These are phyloP conservation scores for Leptothorax acervorum DNA, from an alignment of 2,888 invertebrate species.

Conservation along the genomic window DNA sequence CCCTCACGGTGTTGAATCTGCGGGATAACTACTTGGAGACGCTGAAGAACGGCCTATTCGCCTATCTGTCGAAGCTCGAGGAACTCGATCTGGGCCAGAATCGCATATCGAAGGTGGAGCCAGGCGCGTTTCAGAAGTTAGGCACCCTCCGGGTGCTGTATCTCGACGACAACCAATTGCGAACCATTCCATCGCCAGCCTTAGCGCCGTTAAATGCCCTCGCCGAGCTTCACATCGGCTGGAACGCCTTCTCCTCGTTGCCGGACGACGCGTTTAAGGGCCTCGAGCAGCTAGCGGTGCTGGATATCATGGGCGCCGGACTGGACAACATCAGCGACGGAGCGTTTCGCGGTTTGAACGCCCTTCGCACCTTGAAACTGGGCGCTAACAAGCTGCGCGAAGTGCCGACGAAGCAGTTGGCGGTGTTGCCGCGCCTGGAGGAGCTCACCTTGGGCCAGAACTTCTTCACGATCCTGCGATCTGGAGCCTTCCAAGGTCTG, in stretches of 20 bases:
- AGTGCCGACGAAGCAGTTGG: constrained; percentile 92
- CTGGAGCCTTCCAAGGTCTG: constrained; percentile 92
- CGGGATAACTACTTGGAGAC: constrained; percentile 94
- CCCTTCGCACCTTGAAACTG: constrained; percentile 92
- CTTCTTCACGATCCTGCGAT: constrained; percentile 90
- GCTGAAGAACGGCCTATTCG: constrained; percentile 91
- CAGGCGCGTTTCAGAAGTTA: constrained; percentile 92
- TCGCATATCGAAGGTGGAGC: constrained; percentile 92
- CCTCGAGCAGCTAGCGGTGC: constrained; percentile 90
- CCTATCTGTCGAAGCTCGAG: constrained; percentile 91
- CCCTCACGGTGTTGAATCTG: constrained; percentile 92
- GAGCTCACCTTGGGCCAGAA: constrained; percentile 94
- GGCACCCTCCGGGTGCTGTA: constrained; percentile 92
- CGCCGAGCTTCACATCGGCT: constrained; percentile 94
- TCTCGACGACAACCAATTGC: constrained; percentile 94
- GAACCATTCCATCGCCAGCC: constrained; percentile 91
- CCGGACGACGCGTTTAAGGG: constrained; percentile 93
- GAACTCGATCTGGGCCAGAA: constrained; percentile 95
- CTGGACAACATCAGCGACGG: constrained; percentile 92
- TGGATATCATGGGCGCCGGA: constrained; percentile 94
- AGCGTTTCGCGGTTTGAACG: constrained; percentile 92
- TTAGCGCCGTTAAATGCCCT: constrained; percentile 91
- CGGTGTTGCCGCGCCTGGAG: constrained; percentile 91
- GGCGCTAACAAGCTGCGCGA: constrained; percentile 92
- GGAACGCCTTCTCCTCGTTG: constrained; percentile 92